Evolutionary conservation across 37 sponge, comb jelly and placozoan genomes (phyloP), one percentile per base, ranked within the genome.

Genomic region (Aplysina aerophoba): DNA sequence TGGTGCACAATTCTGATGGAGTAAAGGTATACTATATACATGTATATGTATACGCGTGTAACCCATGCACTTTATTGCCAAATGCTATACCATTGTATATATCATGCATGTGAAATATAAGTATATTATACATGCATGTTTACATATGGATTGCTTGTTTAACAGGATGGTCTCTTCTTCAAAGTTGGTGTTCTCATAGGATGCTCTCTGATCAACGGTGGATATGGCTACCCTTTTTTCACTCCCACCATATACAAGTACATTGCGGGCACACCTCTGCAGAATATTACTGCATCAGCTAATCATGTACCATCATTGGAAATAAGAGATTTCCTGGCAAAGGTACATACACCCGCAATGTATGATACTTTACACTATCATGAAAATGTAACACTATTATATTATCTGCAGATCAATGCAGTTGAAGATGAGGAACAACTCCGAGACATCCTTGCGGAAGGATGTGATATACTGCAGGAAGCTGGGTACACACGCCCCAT

Each of bases 211-310:
- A 13, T 16, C 2, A 62, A 81, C 6, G 82, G 30, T 27, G 82
- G 82, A 4, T 40, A 38, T 58, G 82, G 82, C 20, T 81, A 57
- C 30, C 63, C 62, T 25, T 81, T 40, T n/a, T 15, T 81, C 8
- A 37, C 62, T 2, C 15, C 2, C 4, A 11, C 2, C 15, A 31
- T 59, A 20, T 81, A 40, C 58, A 13, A 81, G 38, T 81, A 81
- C 30, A 8, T 80, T 53, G 53, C 59, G 15, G 60, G 81, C 11
- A 31, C 16, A 16, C 11, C 27, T 15, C 44, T 75, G 50, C 15
- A 38, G 15, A 75, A 37, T 34, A 75, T 75, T 14, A 16, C 15
- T 37, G 44, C 35, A 17, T 14, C 44, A 38, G 44, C n/a, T 15
- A 22, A 75, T 15, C 41, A 75, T 75, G 53, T 75, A 14, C n/a